phyloP scores from a whole-genome alignment of 2,888 invertebrate species.

The Neoaliturus tenellus region DNA sequence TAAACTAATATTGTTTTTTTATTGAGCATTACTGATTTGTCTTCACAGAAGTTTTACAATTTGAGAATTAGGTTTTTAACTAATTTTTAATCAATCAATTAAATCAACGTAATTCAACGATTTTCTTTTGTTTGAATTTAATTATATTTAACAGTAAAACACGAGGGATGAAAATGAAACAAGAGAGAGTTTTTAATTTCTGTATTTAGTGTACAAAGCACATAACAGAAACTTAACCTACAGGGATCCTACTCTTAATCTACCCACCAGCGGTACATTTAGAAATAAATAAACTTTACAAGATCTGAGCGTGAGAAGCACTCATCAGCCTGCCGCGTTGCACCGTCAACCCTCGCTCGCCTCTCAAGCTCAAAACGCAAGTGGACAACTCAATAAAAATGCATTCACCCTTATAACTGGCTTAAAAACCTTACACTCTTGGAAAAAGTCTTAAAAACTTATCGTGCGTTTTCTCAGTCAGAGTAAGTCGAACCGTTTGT shows the following conservation, averaged over 20 bases:
- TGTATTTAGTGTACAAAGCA: constrained; percentile 64
- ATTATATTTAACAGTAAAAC: no score
- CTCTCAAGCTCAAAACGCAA: not conserved
- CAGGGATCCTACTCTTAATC: constrained; percentile 47
- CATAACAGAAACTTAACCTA: constrained; percentile 58
- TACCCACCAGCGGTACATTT: constrained; percentile 50
- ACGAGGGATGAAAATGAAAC: not conserved
- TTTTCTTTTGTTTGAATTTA: no score
- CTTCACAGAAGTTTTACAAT: no score
- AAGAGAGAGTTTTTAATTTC: constrained; percentile 28
- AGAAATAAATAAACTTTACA: constrained; percentile 52
- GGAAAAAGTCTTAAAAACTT: constrained; percentile 42
- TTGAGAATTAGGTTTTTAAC: no score
- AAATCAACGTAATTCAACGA: no score
- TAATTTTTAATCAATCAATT: no score
- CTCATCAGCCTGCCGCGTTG: constrained; percentile 27
- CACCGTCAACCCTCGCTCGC: constrained; percentile 1
- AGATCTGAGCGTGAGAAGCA: constrained; percentile 49
- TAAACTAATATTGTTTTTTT: no score
- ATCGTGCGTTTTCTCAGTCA: constrained; percentile 52
- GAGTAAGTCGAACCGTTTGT: constrained; percentile 50
- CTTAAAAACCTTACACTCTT: constrained; percentile 41
- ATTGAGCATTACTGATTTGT: no score
- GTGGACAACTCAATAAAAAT: constrained; percentile 34
- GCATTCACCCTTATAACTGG: constrained; percentile 43